Evolutionary conservation across 2,888 invertebrate genomes (phyloP), one percentile per base, ranked within the genome.

Genomic region (Steinernema scapterisci): DNA sequence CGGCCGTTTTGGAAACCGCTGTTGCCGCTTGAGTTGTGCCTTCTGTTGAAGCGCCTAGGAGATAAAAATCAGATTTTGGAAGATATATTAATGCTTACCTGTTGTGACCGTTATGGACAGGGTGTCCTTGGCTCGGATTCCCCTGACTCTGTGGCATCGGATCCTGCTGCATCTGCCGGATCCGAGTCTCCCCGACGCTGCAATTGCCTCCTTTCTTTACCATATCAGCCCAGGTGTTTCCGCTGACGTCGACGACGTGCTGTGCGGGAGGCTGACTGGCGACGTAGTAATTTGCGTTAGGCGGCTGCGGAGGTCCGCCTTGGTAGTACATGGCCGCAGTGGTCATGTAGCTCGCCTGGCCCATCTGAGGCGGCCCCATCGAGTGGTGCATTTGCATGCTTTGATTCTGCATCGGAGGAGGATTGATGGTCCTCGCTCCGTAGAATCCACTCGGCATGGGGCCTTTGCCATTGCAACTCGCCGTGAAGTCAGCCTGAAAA

Each of bases 161-260:
- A 38, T 38, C 38, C 19, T 48, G 48, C 48, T 19, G 16, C 48
- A 48, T 48, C 13, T 16, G 16, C n/a, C 48, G 48, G 19, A 48
- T 48, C 1, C 74, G 74, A 7, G 74, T 71, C 27, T 74, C 74
- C 11, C 74, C 74, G 23, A 16, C 27, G 44, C 70, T 71, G 27
- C 74, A 74, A 27, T 71, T 71, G 43, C 74, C 74, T 44, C 70
- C 70, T 63, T 70, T 56, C 48, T 74, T 74, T 13, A 74, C 70
- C 70, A 74, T 70, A 71, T 74, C 74, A 3, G 74, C 74, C 74
- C 74, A 74, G 25, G 70, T 70, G 45, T 21, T 45, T 13, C 71
- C 71, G 43, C 71, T 46, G 21, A 63, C 63, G 25, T 63, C 63
- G 3, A 63, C 31, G 7, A 63, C 31, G 31, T 63, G 63, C 19